Evolutionary conservation across 2,797 vertebrate species (phyloP), one percentile per base, ranked within the genome.

Genomic region (Mastacembelus armatus): DNA sequence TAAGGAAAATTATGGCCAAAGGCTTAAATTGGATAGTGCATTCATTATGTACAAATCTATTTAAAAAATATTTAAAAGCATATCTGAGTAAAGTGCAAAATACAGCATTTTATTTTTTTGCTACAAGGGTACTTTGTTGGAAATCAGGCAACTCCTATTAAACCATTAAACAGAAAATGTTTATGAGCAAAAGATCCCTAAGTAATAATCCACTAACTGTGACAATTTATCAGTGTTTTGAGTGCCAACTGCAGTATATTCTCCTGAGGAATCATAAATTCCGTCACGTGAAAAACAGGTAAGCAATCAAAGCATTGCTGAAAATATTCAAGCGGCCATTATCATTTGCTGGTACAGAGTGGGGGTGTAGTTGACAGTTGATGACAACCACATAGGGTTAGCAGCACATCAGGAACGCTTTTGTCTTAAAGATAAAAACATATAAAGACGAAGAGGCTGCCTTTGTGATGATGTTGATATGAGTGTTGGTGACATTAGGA

Each of bases 401-500:
- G 74, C 69, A 30, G 66, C 65, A 43, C 57, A 76, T 77, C 82
- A 79, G 61, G 59, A 59, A 49, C 65, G 42, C 85, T 87, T 89
- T 89, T 81, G 77, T 89, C 78, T 81, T 56, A 7, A 54, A 84
- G 80, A 87, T 88, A 69, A 88, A 80, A 71, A 74, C 39, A 50
- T 8, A 68, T 10, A 45, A 65, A 74, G 58, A 72, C 27, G 12
- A 78, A 77, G 58, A 74, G 64, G 72, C 49, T 80, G 66, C 85
- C 73, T 75, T 16, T 58, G 44, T 50, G 63, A 57, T 71, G 69
- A 49, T 56, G 66, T 39, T 74, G 65, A 75, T 57, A 26, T 59
- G 66, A 71, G 44, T 21, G 55, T 36, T 32, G 52, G 45, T 75
- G 80, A 81, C 82, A 80, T 73, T 49, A 74, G 35, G 35, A 21